Evolutionary conservation across 2,888 invertebrate species (phyloP).

Genomic region (Drosophila kanekoi): DNA sequence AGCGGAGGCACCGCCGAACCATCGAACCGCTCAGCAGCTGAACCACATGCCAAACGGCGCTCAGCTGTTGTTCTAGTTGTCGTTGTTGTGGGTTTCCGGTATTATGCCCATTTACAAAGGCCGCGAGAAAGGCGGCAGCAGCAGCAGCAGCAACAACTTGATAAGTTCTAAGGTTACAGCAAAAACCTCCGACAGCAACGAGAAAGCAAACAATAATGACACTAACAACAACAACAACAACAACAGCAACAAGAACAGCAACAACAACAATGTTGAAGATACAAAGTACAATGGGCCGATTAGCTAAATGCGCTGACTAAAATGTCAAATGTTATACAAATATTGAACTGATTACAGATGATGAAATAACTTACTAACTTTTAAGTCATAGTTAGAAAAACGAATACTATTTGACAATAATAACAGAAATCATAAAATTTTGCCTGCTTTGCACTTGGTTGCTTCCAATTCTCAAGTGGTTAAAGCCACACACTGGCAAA

Average conservation of each 20-base stretch:
- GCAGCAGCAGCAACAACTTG: slow-evolving; percentile 56
- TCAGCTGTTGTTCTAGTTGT: slow-evolving; percentile 66
- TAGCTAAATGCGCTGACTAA: too few relatives aligned
- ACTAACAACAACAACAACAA: slow-evolving; percentile 53
- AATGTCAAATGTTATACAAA: too few relatives aligned
- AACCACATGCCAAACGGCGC: slow-evolving; percentile 56
- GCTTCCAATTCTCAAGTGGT: too few relatives aligned
- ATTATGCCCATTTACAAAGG: slow-evolving; percentile 79
- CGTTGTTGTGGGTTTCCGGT: slow-evolving; percentile 78
- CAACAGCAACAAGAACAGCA: slow-evolving; percentile 35
- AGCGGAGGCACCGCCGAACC: slow-evolving; percentile 53
- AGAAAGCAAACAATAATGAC: slow-evolving; percentile 64
- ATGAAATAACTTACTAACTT: too few relatives aligned
- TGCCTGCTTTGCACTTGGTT: too few relatives aligned
- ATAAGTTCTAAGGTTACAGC: slow-evolving; percentile 74
- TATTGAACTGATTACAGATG: too few relatives aligned
- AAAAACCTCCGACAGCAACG: slow-evolving; percentile 47
- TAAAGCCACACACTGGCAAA: too few relatives aligned
- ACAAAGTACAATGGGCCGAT: slow-evolving; percentile 25
- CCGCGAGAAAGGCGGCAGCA: slow-evolving; percentile 59
- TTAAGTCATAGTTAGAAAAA: too few relatives aligned
- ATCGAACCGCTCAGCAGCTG: slow-evolving; percentile 40
- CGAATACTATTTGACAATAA: too few relatives aligned
- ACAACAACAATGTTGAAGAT: slow-evolving; percentile 10
- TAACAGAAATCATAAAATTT: too few relatives aligned